Evolutionary conservation across 2,888 invertebrate genomes (phyloP), one percentile per base, ranked within the genome.

Genomic region (Gerris lacustris): DNA sequence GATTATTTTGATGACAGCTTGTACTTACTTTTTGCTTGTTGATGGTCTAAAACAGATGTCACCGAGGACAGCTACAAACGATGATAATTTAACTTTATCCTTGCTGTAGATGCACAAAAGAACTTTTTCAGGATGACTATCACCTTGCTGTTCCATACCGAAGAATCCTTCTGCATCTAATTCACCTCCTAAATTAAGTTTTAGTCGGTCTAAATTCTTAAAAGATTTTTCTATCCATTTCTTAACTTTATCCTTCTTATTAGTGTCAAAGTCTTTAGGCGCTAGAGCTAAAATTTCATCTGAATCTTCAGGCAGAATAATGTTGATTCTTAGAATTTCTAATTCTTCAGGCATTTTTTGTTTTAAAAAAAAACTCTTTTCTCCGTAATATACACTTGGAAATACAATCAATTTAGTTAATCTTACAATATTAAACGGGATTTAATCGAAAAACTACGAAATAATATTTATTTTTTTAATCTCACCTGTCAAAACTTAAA

Each of bases 221-320:
- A 64, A 64, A 2, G 64, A 64, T 64, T 31, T n/a, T n/a, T 64
- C n/a, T 9, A 64, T 9, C 64, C 64, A 64, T 31, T 64, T 64
- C 64, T 17, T 64, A 31, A 64, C 17, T 4, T 31, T 31, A n/a
- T 64, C 64, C 64, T 64, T 64, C 17, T 9, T 64, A 9, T 55
- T 55, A 9, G 31, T n/a, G 18, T 64, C 64, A 4, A 31, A 7
- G 18, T 18, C 18, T 64, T 9, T 18, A 64, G 64, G 64, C 2
- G 64, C 64, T 4, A 64, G 9, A 9, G 18, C 31, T 5, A 64
- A 9, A 9, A 64, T 18, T 2, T 64, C 64, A 9, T 64, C 64
- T 17, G 9, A n/a, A 2, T 9, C 18, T 18, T n/a, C 64, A 11
- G 64, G 64, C 9, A 64, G 64, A 9, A 64, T 31, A 2, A 64